A percentile compares a stretch with the other conserved stretches of the same genome.
phyloP scores from a whole-genome alignment of 1,140 invertebrate genomes.

The Radopholus similis region DNA sequence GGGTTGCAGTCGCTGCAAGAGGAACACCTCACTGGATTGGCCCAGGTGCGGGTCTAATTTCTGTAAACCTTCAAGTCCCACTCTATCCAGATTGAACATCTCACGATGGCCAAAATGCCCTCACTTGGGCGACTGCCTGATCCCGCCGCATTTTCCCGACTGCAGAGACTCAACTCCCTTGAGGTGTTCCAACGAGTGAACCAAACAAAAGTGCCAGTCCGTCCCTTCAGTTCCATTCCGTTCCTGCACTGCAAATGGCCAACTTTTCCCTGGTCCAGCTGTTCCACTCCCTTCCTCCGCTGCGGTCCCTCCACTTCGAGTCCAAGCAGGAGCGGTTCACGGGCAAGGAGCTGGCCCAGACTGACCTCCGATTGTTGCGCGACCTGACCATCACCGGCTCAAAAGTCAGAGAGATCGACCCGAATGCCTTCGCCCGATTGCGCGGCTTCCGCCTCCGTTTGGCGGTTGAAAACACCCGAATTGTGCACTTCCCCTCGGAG shows the following conservation, averaged over 20 bases:
- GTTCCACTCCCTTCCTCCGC: constrained; percentile 30
- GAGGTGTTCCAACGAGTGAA: not conserved
- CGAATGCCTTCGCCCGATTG: constrained; percentile 20
- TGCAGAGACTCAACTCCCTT: not conserved
- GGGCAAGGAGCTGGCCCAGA: constrained; percentile 18
- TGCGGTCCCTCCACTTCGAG: constrained; percentile 35
- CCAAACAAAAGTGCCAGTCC: constrained; percentile 10
- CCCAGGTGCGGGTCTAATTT: no score
- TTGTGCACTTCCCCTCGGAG: constrained; percentile 34
- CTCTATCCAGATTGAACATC: no score
- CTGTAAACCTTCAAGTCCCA: no score
- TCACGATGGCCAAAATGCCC: constrained; percentile 25
- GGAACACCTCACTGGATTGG: constrained; percentile 27
- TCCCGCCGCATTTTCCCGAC: constrained; percentile 16
- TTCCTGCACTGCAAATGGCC: constrained; percentile 26
- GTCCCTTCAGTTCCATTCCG: constrained; percentile 25
- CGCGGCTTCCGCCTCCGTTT: constrained; percentile 26
- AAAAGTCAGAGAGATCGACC: constrained; percentile 31
- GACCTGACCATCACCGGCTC: constrained; percentile 31
- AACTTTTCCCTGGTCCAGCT: constrained; percentile 37
- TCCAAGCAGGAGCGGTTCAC: constrained; percentile 6
- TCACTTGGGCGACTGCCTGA: constrained; percentile 23
- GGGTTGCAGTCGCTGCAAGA: constrained; percentile 18
- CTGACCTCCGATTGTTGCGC: constrained; percentile 33
- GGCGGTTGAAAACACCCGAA: constrained; percentile 24